These are phyloP conservation scores for Valencia hispanica DNA, from an alignment of 2,797 vertebrate species.

Conservation along the genomic window DNA sequence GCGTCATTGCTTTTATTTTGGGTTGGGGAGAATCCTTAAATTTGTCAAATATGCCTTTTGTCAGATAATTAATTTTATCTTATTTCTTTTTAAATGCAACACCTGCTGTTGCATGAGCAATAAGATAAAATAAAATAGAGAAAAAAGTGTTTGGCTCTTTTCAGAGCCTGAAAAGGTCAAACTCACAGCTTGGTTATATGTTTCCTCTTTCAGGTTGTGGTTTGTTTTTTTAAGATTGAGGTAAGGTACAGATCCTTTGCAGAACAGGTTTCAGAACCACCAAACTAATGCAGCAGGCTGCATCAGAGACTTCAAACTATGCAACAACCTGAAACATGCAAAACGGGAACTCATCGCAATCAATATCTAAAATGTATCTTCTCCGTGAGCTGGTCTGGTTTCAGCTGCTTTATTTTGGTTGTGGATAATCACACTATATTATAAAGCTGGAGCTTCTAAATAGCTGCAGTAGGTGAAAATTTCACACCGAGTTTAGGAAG, in stretches of 20 bases:
- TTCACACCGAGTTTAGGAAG: not conserved
- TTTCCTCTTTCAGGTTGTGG: constrained; percentile 47
- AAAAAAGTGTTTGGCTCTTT: not conserved
- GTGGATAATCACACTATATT: not conserved
- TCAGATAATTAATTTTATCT: not conserved
- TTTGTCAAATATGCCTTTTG: not conserved
- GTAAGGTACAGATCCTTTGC: constrained; percentile 28
- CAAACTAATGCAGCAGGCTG: not conserved
- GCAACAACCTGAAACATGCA: not conserved
- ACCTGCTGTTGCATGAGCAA: not conserved
- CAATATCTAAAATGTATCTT: not conserved
- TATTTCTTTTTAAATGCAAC: not conserved
- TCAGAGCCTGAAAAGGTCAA: constrained; percentile 17
- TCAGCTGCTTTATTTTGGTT: not conserved
- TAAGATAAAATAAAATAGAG: not conserved
- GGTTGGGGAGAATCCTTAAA: too few relatives aligned
- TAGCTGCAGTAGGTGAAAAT: constrained; percentile 15
- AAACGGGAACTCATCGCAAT: not conserved
- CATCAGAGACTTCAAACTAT: not conserved
- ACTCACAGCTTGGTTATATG: not conserved
- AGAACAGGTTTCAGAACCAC: constrained; percentile 1
- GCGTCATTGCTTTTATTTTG: not conserved
- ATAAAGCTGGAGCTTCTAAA: not conserved
- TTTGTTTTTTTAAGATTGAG: constrained; percentile 14
- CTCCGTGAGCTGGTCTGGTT: not conserved